Percentiles rank a stretch among this genome's conserved stretches.
These are phyloP conservation scores for Pasiphila rectangulata DNA, from an alignment of 2,888 invertebrate genomes.

Conservation along the genomic window DNA sequence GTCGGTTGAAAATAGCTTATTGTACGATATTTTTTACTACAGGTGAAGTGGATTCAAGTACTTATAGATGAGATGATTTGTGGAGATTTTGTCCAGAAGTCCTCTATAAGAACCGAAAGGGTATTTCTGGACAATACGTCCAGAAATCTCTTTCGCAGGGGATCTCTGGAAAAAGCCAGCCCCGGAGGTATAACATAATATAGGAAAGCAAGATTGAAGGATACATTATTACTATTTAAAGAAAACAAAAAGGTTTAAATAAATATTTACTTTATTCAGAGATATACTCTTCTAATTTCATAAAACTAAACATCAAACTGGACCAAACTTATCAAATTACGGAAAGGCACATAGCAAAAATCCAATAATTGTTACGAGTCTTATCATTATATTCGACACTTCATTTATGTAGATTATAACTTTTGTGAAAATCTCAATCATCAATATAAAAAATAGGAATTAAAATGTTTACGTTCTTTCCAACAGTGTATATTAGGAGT, in stretches of 20 bases:
- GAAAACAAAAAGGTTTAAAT: conserved; percentile 41
- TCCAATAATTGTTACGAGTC: conserved; percentile 31
- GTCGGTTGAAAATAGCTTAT: too few relatives aligned
- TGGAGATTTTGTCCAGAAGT: too few relatives aligned
- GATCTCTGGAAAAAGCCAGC: too few relatives aligned
- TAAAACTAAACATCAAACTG: conserved; percentile 35
- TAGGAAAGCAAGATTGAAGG: too few relatives aligned
- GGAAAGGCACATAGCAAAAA: conserved; percentile 20
- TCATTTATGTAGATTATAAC: conserved; percentile 42
- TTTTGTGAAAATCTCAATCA: too few relatives aligned
- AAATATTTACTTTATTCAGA: conserved; percentile 53
- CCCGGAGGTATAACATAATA: too few relatives aligned
- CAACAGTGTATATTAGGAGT: neutral
- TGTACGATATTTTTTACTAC: too few relatives aligned
- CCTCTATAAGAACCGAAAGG: too few relatives aligned
- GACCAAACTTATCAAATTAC: conserved; percentile 24
- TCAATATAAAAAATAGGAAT: conserved; percentile 11
- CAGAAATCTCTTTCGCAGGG: too few relatives aligned
- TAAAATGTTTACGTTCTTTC: conserved; percentile 15
- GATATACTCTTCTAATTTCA: conserved; percentile 53
- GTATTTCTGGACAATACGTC: too few relatives aligned
- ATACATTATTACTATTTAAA: neutral
- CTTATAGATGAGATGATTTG: too few relatives aligned
- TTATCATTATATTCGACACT: conserved; percentile 34
- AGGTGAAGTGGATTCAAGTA: too few relatives aligned